Evolutionary conservation across 2,797 vertebrate species (phyloP).

Genomic region (Gobio occitaniae): DNA sequence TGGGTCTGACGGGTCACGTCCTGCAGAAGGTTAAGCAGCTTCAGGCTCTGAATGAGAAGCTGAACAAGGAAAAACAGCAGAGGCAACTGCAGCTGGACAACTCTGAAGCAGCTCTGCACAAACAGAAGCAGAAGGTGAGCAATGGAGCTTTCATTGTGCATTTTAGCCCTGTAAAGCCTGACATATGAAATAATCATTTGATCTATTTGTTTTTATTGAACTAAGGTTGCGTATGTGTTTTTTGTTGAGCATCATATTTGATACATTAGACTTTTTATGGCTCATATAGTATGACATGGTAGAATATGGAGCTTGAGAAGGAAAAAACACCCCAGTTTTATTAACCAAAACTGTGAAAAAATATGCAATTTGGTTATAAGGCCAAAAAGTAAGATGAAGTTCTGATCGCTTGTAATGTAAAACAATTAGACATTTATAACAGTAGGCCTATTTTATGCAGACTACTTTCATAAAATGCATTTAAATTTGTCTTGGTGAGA

Average conservation of each 20-base stretch:
- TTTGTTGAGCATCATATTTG: neutral
- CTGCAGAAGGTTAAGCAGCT: constrained; percentile 81
- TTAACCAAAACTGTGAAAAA: neutral
- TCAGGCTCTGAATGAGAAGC: constrained; percentile 77
- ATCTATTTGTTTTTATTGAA: neutral
- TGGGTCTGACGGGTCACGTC: constrained; percentile 78
- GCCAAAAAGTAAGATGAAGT: neutral
- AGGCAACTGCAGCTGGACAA: constrained; percentile 84
- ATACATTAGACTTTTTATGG: neutral
- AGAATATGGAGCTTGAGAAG: neutral
- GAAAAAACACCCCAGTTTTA: neutral
- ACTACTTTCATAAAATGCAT: neutral
- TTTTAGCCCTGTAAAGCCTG: neutral
- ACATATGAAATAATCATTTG: no score
- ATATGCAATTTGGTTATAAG: neutral
- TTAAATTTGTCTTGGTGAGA: neutral
- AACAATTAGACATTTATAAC: neutral
- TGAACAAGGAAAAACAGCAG: constrained; percentile 82
- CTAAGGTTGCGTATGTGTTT: neutral
- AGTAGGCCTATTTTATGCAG: neutral
- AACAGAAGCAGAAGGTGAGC: constrained; percentile 72
- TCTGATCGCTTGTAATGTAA: neutral
- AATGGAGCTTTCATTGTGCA: no score
- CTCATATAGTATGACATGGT: neutral
- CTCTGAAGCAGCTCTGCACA: constrained; percentile 75